A percentile compares a stretch with the other conserved stretches of the same genome.
phyloP scores from a whole-genome alignment of 2,888 invertebrate genomes.

The Abscondita cerata region DNA sequence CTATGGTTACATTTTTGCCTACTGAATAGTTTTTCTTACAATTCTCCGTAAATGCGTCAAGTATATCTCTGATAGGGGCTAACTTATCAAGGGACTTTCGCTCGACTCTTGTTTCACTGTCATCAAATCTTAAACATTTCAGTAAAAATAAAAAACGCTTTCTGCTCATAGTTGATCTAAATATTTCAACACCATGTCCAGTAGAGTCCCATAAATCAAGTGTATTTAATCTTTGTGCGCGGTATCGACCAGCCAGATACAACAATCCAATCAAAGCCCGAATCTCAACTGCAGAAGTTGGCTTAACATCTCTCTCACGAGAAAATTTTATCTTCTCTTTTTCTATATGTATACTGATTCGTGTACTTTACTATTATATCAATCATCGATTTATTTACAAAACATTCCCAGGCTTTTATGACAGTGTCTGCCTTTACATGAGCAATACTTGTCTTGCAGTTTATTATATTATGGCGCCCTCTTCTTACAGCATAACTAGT shows the following conservation, averaged over 20 bases:
- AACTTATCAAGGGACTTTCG: background rate
- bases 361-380: background rate
- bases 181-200: background rate
- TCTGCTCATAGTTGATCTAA: background rate
- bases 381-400: constrained; percentile 1
- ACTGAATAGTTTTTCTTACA: background rate
- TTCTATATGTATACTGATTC: background rate
- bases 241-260: no score
- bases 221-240: background rate
- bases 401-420: background rate
- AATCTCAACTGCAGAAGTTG: no score
- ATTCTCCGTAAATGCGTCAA: background rate
- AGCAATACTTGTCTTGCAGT: background rate
- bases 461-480: background rate
- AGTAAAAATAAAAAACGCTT: background rate
- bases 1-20: background rate
- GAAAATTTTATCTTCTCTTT: no score
- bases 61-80: background rate
- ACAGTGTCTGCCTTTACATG: background rate
- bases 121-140: background rate
- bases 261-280: no score
- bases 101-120: no score
- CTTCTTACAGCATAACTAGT: background rate
- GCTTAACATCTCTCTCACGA: no score
- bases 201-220: background rate